Evolutionary conservation across 2,113 vertebrate species (phyloP).

Genomic region (Sylvilagus bachmani): DNA sequence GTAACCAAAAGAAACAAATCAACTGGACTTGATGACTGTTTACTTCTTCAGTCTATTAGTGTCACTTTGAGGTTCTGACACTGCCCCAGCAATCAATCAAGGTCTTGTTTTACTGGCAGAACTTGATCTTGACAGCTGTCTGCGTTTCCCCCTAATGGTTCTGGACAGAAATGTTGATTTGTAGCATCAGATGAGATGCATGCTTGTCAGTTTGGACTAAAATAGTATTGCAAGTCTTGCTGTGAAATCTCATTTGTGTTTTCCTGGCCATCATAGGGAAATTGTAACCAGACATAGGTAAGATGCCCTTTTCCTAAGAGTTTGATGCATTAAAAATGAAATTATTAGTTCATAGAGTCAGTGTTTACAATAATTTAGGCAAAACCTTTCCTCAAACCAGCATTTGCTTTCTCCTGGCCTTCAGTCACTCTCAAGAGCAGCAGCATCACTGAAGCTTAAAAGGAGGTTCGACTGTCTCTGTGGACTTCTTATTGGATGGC

Average conservation of each 20-base stretch:
- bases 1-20: background rate
- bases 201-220: background rate
- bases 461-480: background rate
- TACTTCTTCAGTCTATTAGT: background rate
- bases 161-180: conserved; percentile 12
- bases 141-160: conserved; percentile 27
- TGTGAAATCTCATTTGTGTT: conserved; percentile 55
- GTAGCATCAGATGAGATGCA: background rate
- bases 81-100: background rate
- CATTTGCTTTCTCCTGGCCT: accelerated
- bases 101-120: conserved; percentile 50
- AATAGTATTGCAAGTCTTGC: conserved; percentile 51
- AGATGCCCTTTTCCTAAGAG: background rate
- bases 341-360: background rate
- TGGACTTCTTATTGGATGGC: background rate
- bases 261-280: background rate
- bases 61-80: conserved; percentile 38
- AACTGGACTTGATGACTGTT: background rate
- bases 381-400: background rate
- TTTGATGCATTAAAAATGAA: background rate
- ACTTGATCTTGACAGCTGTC: conserved; percentile 13
- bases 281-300: background rate
- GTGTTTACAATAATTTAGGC: background rate
- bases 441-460: background rate
- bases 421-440: accelerated